Percentiles rank a stretch among this genome's conserved stretches.
Conservation (phyloP, 2,113 vertebrate genomes). For the Catharus fuscescens region DNA sequence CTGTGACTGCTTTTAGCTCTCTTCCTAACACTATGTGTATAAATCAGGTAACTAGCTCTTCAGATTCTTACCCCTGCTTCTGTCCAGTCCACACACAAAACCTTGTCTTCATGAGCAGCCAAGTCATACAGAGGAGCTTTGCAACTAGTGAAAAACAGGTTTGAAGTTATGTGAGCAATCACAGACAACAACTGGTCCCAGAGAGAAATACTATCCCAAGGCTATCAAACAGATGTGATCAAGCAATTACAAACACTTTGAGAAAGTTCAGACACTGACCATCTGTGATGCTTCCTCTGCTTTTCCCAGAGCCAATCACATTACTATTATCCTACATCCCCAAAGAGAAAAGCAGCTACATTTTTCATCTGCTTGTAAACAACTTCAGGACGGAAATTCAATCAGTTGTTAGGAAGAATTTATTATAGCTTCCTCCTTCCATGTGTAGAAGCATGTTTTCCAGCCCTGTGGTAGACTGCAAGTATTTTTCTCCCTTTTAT, state of each 20-base stretch:
- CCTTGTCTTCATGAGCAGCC: conserved; percentile 96
- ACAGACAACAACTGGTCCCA: neutral
- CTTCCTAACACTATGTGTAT: neutral
- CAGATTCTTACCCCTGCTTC: conserved; percentile 87
- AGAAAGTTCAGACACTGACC: neutral
- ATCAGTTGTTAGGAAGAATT: neutral
- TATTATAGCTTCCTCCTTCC: neutral
- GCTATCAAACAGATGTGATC: neutral
- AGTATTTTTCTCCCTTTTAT: neutral
- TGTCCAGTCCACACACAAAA: conserved; percentile 96
- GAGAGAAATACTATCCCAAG: neutral
- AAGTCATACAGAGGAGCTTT: conserved; percentile 96
- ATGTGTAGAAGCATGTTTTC: neutral
- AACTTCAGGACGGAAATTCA: neutral
- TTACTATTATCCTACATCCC: neutral
- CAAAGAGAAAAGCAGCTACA: neutral
- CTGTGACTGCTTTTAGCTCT: neutral
- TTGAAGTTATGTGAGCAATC: neutral
- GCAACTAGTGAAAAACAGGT: conserved; percentile 76
- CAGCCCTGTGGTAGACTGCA: neutral
- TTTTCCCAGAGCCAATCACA: neutral
- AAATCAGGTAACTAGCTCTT: neutral
- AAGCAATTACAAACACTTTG: neutral
- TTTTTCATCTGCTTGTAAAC: neutral
- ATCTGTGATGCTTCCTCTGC: neutral